A percentile compares a stretch with the other conserved stretches of the same genome.
phyloP scores from a whole-genome alignment of 2,888 invertebrate genomes.

The Diaperis boleti region DNA sequence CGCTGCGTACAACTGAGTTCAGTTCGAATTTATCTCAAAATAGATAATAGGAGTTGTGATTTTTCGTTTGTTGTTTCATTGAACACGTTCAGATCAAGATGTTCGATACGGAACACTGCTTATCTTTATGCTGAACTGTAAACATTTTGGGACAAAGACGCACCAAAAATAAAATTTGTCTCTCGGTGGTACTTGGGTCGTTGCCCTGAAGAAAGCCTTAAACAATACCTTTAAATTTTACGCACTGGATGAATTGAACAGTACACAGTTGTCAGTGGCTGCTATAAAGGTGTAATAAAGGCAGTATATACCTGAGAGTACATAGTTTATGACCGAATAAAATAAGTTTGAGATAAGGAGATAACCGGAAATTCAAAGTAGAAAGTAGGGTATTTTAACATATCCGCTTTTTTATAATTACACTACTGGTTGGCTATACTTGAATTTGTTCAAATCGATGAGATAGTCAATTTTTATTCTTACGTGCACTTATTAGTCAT shows the following conservation, averaged over 20 bases:
- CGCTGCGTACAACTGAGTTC: conserved; percentile 12
- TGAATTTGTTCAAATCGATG: too few species aligned
- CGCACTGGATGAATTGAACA: conserved; percentile 10
- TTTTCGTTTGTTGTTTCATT: background rate
- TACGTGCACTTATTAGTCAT: background rate
- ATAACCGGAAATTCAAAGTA: conserved; percentile 7
- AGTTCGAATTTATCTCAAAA: conserved; percentile 8
- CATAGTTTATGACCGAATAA: conserved; percentile 9
- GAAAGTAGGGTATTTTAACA: conserved; percentile 10
- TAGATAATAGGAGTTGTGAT: background rate
- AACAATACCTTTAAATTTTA: conserved; percentile 25
- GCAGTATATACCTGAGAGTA: background rate
- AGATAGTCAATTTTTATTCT: background rate
- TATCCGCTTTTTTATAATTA: conserved; percentile 1
- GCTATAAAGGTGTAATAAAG: conserved; percentile 11
- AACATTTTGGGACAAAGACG: conserved; percentile 44
- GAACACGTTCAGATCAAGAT: background rate
- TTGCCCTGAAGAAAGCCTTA: conserved; percentile 13
- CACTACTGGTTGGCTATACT: background rate
- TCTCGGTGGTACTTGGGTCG: conserved; percentile 22
- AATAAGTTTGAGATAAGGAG: conserved; percentile 9
- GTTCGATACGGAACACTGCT: conserved; percentile 18
- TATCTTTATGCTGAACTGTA: conserved; percentile 36
- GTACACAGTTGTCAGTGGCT: background rate
- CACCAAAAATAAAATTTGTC: conserved; percentile 41